Evolutionary conservation across 2,113 vertebrate genomes (phyloP), one percentile per base, ranked within the genome.

Genomic region (Cephalophus harveyi): DNA sequence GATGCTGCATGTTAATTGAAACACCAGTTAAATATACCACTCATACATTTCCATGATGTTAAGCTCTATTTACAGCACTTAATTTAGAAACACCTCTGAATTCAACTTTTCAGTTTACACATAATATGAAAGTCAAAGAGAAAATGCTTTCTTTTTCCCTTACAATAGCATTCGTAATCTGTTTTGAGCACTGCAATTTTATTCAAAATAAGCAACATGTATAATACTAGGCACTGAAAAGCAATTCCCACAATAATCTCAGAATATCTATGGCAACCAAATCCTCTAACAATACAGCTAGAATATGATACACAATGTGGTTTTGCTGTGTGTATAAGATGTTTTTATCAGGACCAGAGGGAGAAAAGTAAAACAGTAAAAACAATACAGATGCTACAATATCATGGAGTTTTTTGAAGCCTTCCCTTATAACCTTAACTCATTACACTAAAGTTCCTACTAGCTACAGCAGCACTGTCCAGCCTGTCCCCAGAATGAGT

Each of bases 31-130:
- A 50, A 87, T 2, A 89, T 0, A 19, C 14, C 40, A 16, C 14
- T 30, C 19, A 25, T 9, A 54, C 17, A 40, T 36, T 81, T 48
- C 27, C 93, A 59, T 33, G 30, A 71, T 17, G 5, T 5, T 60
- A 50, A 85, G 55, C 17, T 13, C 43, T 14, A 16, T 30, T 79
- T 54, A 83, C 28, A 40, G 14, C 43, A 40, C 52, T 50, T 40
- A 59, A 78, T 50, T 96, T 76, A 97, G 14, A 95, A 94, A 82
- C 48, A 59, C 46, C 48, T 89, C 28, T 87, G 27, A 96, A 86
- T 62, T 17, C 40, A 59, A 78, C 33, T 78, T 76, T 81, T 82
- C 46, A 33, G 28, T 43, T 86, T 81, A 60, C 36, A 83, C 54
- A 71, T 46, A 87, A 87, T 40, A 59, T 46, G 85, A 86, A 87